Base-by-base conservation (phyloP, 2,888 invertebrate genomes). In the Scaeva pyrastri region DNA sequence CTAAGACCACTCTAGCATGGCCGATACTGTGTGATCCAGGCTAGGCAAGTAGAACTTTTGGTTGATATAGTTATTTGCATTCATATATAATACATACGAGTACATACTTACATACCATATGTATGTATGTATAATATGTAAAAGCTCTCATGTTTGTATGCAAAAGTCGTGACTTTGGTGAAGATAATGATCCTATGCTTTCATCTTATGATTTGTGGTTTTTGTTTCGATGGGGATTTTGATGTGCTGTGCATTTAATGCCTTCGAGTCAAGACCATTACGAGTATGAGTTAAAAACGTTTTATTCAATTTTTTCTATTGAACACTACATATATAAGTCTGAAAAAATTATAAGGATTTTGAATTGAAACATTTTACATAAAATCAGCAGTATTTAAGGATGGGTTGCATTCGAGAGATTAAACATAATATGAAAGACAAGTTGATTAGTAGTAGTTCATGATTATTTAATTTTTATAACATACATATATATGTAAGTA, bases 121-220 rank as follows among this genome's bases (percentile, higher is more conserved):
- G 4, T 31, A 31, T 31, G 5, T 31, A 31, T 31, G 2, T 31
- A 8, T 31, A 31, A 31, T 4, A 31, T 31, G 31, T 31, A 31
- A 31, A 31, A 2, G 31, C 31, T 31, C 31, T 31, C 31, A 31
- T 31, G 0, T 0, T 31, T 48, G 26, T 6, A 50, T 31, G 60
- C 36, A 52, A 36, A n/a, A 60, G 66, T 52, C 76, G 60, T 73
- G 60, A 76, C 74, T 55, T 70, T 62, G 84, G 71, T 72, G 76
- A 73, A 73, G 81, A 73, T 85, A 85, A 85, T 85, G 81, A 81
- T 85, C 72, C 72, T 58, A 72, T 60, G 60, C 76, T 70, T 81
- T 72, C 66, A 73, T 85, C 76, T 73, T 76, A 48, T 85, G 85
- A 85, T 81, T 85, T 85, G 85, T 81, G 85, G 81, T 62, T 73